A percentile compares a stretch with the other conserved stretches of the same genome.
These are phyloP conservation scores for Papilio dardanus DNA, from an alignment of 1,140 invertebrate species.

Conservation along the genomic window DNA sequence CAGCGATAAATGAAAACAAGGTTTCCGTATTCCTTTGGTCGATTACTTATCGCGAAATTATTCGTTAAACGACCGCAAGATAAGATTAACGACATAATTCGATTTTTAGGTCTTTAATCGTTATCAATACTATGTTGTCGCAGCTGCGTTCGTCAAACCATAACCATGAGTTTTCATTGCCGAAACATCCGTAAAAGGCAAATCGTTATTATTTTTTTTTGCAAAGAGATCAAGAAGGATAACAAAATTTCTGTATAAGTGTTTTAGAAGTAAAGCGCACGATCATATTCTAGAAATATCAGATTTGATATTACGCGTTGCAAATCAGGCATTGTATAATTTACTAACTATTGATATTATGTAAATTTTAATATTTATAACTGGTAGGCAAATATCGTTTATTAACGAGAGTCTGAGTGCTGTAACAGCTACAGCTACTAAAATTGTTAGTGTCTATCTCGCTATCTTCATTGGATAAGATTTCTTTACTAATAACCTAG, in stretches of 20 bases:
- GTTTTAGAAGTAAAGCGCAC: neutral
- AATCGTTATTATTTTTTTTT: neutral
- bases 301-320: neutral
- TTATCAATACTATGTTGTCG: neutral
- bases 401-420: neutral
- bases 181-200: neutral
- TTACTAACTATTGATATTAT: neutral
- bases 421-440: too few relatives aligned
- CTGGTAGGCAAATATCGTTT: too few relatives aligned
- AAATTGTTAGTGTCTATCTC: too few relatives aligned
- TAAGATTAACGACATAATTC: constrained; percentile 21
- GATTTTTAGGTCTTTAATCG: neutral
- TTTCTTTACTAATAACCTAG: too few relatives aligned
- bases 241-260: neutral
- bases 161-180: neutral
- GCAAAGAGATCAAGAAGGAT: neutral
- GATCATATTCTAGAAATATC: neutral
- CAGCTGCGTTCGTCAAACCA: neutral
- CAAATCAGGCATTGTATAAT: neutral
- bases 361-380: neutral
- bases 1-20: neutral
- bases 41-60: constrained; percentile 17
- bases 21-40: neutral
- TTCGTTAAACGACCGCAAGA: constrained; percentile 15
- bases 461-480: too few relatives aligned